Percentiles rank a stretch among this genome's conserved stretches.
phyloP scores from a whole-genome alignment of 2,113 vertebrate species.

The Syngnathus floridae region DNA sequence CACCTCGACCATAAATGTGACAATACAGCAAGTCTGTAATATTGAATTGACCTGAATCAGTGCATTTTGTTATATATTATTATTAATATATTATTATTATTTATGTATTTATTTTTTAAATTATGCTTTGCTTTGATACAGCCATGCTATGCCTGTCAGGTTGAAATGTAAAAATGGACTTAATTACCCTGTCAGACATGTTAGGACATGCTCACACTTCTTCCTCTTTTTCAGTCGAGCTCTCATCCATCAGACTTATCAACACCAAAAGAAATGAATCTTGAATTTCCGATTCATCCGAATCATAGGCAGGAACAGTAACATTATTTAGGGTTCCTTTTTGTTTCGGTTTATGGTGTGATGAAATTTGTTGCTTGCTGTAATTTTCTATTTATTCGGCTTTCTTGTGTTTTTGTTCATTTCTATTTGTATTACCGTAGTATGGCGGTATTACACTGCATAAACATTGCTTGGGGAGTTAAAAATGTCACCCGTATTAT shows the following conservation, averaged over 20 bases:
- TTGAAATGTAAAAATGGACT: neutral
- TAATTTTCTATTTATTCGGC: neutral
- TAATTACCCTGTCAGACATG: conserved; percentile 19
- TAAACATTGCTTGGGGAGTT: neutral
- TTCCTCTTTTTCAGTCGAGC: neutral
- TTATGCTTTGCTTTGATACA: neutral
- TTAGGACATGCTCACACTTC: conserved; percentile 3
- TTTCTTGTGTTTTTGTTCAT: neutral
- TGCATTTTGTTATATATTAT: neutral
- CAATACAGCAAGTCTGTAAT: neutral
- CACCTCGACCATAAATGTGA: neutral
- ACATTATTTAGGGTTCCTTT: neutral
- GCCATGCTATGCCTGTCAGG: neutral
- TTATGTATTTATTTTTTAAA: neutral
- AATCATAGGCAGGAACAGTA: neutral
- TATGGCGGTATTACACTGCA: neutral
- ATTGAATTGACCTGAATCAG: neutral
- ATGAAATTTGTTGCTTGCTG: neutral
- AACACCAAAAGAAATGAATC: neutral
- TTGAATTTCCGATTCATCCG: neutral
- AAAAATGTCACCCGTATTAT: neutral
- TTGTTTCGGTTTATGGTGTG: neutral
- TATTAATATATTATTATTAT: neutral
- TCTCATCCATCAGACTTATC: neutral
- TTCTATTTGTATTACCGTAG: neutral